Conservation (phyloP, 2,888 invertebrate genomes). For the Agrilus biguttatus region DNA sequence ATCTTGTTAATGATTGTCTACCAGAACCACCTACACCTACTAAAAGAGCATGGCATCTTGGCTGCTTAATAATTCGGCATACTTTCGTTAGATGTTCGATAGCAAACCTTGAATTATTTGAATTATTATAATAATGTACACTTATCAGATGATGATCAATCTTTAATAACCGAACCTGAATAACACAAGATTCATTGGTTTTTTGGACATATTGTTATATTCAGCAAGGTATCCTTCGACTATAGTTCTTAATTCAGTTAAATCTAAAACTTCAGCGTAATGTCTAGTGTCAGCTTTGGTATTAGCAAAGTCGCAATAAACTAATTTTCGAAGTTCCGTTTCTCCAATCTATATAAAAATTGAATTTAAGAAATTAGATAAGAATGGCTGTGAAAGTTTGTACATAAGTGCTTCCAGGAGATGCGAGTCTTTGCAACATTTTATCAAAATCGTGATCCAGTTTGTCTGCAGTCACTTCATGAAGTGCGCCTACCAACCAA, state of each 20-base stretch:
- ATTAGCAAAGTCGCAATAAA: conserved; percentile 92
- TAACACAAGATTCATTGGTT: conserved; percentile 89
- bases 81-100: conserved; percentile 88
- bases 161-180: conserved; percentile 47
- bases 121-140: conserved; percentile 2
- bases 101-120: conserved; percentile 55
- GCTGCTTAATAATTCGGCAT: conserved; percentile 81
- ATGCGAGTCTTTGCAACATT: conserved; percentile 54
- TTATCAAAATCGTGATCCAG: conserved; percentile 54
- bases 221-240: conserved; percentile 82
- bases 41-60: conserved; percentile 76
- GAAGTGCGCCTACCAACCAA: conserved; percentile 65
- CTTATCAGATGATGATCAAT: background rate
- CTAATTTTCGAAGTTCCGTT: conserved; percentile 64
- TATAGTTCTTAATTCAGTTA: conserved; percentile 64
- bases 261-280: conserved; percentile 77
- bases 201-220: conserved; percentile 90
- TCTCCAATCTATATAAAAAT: conserved; percentile 51
- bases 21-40: conserved; percentile 92
- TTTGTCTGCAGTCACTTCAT: conserved; percentile 40
- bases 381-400: background rate
- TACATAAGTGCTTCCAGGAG: conserved; percentile 14
- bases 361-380: background rate
- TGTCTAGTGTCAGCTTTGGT: conserved; percentile 79
- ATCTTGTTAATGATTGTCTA: conserved; percentile 75